These are phyloP conservation scores for Steinernema scapterisci DNA, from an alignment of 2,888 invertebrate genomes.

Conservation along the genomic window DNA sequence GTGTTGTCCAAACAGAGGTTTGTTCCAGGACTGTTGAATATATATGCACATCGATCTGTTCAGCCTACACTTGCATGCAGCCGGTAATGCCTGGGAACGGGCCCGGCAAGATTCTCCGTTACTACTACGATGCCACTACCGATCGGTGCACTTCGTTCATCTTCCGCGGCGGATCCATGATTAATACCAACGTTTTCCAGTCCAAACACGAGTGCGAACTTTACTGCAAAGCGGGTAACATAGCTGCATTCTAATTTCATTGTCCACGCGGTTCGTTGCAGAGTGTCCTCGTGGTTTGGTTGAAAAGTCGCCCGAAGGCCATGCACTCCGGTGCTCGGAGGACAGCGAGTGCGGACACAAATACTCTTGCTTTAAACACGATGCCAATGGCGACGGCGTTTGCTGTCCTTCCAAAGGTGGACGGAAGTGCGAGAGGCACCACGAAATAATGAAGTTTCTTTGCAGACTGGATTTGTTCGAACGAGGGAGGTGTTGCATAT, in stretches of 20 bases:
- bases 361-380: slow-evolving; percentile 36
- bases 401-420: slow-evolving; percentile 37
- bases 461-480: slow-evolving; percentile 38
- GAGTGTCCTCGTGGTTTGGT: slow-evolving; percentile 39
- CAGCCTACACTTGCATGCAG: slow-evolving; percentile 41
- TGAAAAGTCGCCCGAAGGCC: not conserved
- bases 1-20: slow-evolving; percentile 39
- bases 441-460: not conserved
- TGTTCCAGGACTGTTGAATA: not conserved
- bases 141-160: slow-evolving; percentile 38
- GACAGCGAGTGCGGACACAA: slow-evolving; percentile 37
- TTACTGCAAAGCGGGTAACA: slow-evolving; percentile 35
- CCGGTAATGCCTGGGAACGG: slow-evolving; percentile 43
- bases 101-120: slow-evolving; percentile 33
- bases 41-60: not conserved
- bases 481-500: slow-evolving; percentile 34
- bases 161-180: slow-evolving; percentile 38
- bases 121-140: slow-evolving; percentile 38
- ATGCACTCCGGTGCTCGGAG: slow-evolving; percentile 16
- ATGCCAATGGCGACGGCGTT: slow-evolving; percentile 34
- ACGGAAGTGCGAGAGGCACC: too few relatives aligned
- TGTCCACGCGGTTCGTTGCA: not conserved
- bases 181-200: slow-evolving; percentile 41
- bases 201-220: slow-evolving; percentile 37
- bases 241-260: not conserved